Evolutionary conservation across 2,797 vertebrate species (phyloP).

Genomic region (Rhinatrema bivittatum): DNA sequence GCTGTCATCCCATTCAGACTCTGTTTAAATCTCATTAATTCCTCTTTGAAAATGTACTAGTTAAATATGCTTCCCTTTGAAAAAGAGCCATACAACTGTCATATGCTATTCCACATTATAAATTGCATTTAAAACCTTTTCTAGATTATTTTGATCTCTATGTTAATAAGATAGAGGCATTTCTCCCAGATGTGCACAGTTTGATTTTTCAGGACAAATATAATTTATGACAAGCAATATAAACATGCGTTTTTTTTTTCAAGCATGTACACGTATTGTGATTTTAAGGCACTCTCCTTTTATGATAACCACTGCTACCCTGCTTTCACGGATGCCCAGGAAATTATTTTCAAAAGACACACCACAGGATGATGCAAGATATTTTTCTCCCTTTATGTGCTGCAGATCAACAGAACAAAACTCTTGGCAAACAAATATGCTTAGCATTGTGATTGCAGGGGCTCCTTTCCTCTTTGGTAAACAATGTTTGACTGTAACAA

Average conservation of each 20-base stretch:
- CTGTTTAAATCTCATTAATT: conserved; percentile 27
- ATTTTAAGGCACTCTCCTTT: conserved; percentile 40
- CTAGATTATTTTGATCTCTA: conserved; percentile 21
- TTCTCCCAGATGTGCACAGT: conserved; percentile 29
- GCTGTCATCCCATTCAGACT: conserved; percentile 14
- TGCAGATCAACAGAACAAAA: no score
- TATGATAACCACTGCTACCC: conserved; percentile 27
- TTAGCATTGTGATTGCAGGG: no score
- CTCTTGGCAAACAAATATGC: no score
- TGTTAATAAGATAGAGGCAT: conserved; percentile 7
- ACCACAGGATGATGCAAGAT: no score
- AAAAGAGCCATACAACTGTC: background rate
- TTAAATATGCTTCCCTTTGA: conserved; percentile 9
- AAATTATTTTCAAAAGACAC: no score
- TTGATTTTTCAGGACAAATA: conserved; percentile 39
- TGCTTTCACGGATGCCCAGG: conserved; percentile 33
- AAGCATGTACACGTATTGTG: conserved; percentile 32
- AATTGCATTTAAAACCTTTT: conserved; percentile 23
- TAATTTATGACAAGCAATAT: conserved; percentile 27
- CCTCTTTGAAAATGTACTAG: conserved; percentile 21
- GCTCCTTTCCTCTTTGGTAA: no score
- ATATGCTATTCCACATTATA: conserved; percentile 14
- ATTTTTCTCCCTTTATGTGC: no score
- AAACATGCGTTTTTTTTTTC: conserved; percentile 33
- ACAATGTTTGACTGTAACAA: no score